phyloP scores from a whole-genome alignment of 1,140 invertebrate genomes.

The Ceratoteleas bidentatus region DNA sequence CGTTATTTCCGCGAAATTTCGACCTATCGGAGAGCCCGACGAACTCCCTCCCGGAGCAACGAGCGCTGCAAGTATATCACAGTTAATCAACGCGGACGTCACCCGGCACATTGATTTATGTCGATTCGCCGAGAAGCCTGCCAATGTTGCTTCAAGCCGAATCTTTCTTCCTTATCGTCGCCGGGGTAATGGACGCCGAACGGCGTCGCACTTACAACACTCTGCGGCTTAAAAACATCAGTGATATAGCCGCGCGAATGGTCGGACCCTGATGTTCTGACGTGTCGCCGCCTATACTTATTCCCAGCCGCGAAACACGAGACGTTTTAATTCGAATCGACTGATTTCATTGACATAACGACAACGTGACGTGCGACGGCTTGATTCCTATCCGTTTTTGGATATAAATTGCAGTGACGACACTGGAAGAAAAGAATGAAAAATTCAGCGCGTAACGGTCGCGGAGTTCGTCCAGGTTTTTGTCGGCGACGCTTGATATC shows the following conservation, averaged over 20 bases:
- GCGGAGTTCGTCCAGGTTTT: too few relatives aligned
- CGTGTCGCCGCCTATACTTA: background rate
- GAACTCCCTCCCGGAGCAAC: conserved; percentile 58
- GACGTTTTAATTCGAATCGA: conserved; percentile 20
- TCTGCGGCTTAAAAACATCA: conserved; percentile 22
- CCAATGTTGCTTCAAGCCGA: conserved; percentile 42
- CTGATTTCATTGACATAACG: conserved; percentile 19
- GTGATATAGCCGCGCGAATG: conserved; percentile 35
- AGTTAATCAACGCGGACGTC: conserved; percentile 70
- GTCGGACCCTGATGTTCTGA: conserved; percentile 25
- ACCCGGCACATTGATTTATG: conserved; percentile 69
- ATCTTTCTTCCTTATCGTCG: conserved; percentile 40
- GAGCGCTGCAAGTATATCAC: conserved; percentile 67
- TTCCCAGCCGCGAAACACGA: conserved; percentile 12
- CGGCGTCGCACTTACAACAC: conserved; percentile 37
- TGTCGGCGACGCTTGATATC: too few relatives aligned
- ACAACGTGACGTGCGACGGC: conserved; percentile 4
- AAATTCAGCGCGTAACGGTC: too few relatives aligned
- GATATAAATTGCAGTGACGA: too few relatives aligned
- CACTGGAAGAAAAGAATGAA: too few relatives aligned
- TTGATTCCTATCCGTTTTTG: too few relatives aligned
- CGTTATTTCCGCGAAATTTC: conserved; percentile 40
- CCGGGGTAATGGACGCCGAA: conserved; percentile 39
- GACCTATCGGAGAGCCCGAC: conserved; percentile 44
- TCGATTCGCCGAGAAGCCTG: conserved; percentile 51